These are phyloP conservation scores for Sturnira hondurensis DNA, from an alignment of 2,113 vertebrate genomes.

Conservation along the genomic window DNA sequence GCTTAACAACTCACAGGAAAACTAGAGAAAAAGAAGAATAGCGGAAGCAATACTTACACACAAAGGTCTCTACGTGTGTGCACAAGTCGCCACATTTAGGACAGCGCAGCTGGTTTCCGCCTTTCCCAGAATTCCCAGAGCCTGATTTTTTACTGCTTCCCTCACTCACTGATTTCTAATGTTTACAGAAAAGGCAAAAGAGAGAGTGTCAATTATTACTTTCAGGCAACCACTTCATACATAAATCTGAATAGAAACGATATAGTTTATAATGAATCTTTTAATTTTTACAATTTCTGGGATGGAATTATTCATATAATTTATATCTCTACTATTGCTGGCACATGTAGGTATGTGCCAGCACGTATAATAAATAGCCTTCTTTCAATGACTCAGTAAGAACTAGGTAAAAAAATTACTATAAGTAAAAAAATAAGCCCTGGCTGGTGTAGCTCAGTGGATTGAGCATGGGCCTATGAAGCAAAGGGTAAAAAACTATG, in stretches of 20 bases:
- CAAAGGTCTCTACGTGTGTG: conserved; percentile 97
- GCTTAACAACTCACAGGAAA: not conserved
- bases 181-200: not conserved
- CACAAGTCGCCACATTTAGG: conserved; percentile 97
- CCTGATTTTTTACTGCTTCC: conserved; percentile 87
- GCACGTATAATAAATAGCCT: conserved; percentile 6
- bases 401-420: not conserved
- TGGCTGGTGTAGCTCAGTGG: no score
- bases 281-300: conserved; percentile 13
- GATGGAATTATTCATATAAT: not conserved
- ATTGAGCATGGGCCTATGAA: no score
- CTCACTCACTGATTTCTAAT: conserved; percentile 88
- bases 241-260: conserved; percentile 1
- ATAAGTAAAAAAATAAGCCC: no score
- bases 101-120: conserved; percentile 94
- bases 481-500: no score
- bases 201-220: conserved; percentile 61
- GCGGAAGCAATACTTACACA: conserved; percentile 88
- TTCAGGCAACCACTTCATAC: not conserved
- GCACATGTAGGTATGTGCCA: not conserved
- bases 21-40: not conserved
- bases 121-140: conserved; percentile 93
- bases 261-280: conserved; percentile 10
- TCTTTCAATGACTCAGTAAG: conserved; percentile 19
- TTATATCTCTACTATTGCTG: not conserved